phyloP scores from a whole-genome alignment of 2,888 invertebrate species.

The Tachystola acroxantha region DNA sequence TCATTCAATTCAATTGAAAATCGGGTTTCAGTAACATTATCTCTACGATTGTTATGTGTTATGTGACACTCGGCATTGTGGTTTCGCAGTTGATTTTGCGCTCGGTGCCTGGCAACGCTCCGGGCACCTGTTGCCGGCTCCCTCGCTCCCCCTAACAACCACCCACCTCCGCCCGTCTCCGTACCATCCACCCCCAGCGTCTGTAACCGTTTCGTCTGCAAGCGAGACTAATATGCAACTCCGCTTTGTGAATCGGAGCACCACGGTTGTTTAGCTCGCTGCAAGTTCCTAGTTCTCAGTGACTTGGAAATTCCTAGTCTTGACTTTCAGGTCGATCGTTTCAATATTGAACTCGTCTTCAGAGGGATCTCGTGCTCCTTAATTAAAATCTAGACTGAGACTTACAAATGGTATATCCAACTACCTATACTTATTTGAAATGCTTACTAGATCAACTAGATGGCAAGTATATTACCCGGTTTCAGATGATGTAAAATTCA shows the following conservation, averaged over 20 bases:
- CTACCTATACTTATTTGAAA: no score
- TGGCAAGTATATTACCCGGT: no score
- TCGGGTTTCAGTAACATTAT: no score
- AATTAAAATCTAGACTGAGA: no score
- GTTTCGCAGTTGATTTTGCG: constrained; percentile 20
- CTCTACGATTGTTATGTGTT: constrained; percentile 1
- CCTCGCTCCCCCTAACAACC: constrained; percentile 3
- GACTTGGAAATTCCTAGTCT: neutral
- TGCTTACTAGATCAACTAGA: no score
- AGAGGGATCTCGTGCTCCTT: no score
- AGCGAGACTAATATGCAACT: constrained; percentile 35
- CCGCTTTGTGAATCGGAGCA: constrained; percentile 32
- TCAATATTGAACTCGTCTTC: no score
- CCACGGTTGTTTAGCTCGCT: neutral
- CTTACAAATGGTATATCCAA: no score
- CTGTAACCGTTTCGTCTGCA: constrained; percentile 22
- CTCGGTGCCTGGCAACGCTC: constrained; percentile 30
- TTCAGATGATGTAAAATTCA: no score
- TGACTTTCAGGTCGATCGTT: no score
- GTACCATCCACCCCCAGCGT: constrained; percentile 14
- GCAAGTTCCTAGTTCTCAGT: neutral
- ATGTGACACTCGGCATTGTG: neutral
- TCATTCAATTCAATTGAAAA: no score
- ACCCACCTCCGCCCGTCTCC: constrained; percentile 5
- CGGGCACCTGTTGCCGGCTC: constrained; percentile 45